phyloP scores from a whole-genome alignment of 64 coral and sea anemone genomes.

The Actinia equina region DNA sequence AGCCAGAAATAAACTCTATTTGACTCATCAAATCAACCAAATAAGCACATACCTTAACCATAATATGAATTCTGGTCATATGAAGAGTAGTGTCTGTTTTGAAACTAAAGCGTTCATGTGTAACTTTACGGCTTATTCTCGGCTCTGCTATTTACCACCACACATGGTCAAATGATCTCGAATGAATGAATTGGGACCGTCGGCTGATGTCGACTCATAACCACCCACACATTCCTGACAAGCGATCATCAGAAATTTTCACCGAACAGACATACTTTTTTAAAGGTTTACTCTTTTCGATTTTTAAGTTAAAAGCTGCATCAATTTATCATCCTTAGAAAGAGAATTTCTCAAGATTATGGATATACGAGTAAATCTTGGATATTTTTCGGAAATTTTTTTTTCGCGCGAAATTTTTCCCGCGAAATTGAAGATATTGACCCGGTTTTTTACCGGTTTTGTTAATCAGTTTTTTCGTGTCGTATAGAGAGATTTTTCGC shows the following conservation, averaged over 20 bases:
- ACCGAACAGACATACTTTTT: background rate
- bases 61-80: background rate
- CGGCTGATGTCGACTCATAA: background rate
- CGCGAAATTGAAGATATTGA: conserved; percentile 1
- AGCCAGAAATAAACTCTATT: conserved; percentile 3
- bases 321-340: background rate
- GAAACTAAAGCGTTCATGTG: background rate
- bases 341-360: background rate
- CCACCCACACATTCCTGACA: conserved; percentile 6
- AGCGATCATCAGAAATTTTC: background rate
- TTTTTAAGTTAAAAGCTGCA: background rate
- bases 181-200: background rate
- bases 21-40: background rate
- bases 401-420: background rate
- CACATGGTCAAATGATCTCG: background rate
- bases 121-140: background rate
- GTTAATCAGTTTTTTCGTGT: background rate
- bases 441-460: conserved; percentile 8
- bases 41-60: conserved; percentile 15
- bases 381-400: background rate
- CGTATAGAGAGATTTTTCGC: background rate
- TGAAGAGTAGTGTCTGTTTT: background rate
- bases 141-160: background rate
- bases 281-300: background rate
- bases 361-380: background rate